A percentile compares a stretch with the other conserved stretches of the same genome.
phyloP scores from a whole-genome alignment of 2,888 invertebrate genomes.

The Zygaena filipendulae region DNA sequence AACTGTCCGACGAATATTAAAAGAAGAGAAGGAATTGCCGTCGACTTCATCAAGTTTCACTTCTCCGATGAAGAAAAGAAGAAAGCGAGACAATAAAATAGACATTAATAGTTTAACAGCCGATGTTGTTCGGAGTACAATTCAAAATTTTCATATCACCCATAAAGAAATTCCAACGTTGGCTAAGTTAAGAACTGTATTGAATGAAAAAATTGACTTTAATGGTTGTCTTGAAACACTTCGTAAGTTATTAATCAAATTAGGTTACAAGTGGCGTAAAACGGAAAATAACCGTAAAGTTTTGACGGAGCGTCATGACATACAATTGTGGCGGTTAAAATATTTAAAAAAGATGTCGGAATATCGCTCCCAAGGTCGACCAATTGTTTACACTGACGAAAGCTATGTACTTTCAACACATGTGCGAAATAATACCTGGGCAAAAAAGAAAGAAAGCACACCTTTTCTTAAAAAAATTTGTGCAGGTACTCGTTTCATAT shows the following conservation, averaged over 20 bases:
- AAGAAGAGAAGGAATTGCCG: not conserved
- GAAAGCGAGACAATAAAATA: not conserved
- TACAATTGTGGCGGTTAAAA: conserved; percentile 15
- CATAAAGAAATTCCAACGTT: not conserved
- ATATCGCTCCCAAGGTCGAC: conserved; percentile 14
- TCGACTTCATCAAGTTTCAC: not conserved
- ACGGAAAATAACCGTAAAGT: conserved; percentile 15
- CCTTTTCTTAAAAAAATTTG: conserved; percentile 14
- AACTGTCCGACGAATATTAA: no score
- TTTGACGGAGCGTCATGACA: conserved; percentile 15
- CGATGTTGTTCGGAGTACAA: not conserved
- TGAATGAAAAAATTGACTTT: not conserved
- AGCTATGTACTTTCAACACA: conserved; percentile 15
- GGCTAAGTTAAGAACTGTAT: no score
- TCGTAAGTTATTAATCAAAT: not conserved
- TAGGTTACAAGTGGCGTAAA: conserved; percentile 18
- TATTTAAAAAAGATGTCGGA: conserved; percentile 15
- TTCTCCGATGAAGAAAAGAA: not conserved
- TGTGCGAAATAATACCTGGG: conserved; percentile 14
- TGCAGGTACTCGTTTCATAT: conserved; percentile 16
- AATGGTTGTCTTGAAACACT: not conserved
- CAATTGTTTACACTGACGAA: conserved; percentile 20
- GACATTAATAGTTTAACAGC: not conserved
- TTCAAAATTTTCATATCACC: no score
- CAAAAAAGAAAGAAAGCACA: conserved; percentile 8